A percentile compares a stretch with the other conserved stretches of the same genome.
phyloP scores from a whole-genome alignment of 2,888 invertebrate genomes.

The Drosophila cognata region DNA sequence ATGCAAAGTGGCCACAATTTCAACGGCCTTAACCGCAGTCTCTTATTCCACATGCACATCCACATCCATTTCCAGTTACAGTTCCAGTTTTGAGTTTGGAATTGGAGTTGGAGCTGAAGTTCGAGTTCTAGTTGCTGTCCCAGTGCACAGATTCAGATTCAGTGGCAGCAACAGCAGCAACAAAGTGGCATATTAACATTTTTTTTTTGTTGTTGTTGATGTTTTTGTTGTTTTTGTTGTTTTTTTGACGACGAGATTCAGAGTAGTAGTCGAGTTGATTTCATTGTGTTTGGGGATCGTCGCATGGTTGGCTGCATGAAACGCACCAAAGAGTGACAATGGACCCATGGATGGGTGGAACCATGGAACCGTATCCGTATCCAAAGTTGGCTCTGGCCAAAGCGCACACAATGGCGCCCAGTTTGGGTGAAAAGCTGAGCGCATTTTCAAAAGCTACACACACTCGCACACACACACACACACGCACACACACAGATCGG shows the following conservation, averaged over 20 bases:
- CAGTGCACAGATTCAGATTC: constrained; percentile 29
- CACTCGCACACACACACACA: constrained; percentile 3
- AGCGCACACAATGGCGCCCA: constrained; percentile 60
- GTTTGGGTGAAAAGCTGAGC: constrained; percentile 68
- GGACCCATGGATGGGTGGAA: constrained; percentile 53
- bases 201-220: constrained; percentile 1
- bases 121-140: constrained; percentile 23
- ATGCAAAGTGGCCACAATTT: constrained; percentile 45
- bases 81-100: not conserved
- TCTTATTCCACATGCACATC: not conserved
- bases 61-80: constrained; percentile 15
- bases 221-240: no score
- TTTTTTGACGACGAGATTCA: constrained; percentile 16
- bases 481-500: constrained; percentile 4
- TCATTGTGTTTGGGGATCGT: constrained; percentile 53
- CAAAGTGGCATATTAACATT: constrained; percentile 54
- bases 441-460: constrained; percentile 51
- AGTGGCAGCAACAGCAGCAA: constrained; percentile 17
- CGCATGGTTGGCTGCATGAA: constrained; percentile 68
- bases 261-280: constrained; percentile 30
- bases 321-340: constrained; percentile 70
- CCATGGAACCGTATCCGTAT: constrained; percentile 64
- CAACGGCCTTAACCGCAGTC: constrained; percentile 4
- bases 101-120: constrained; percentile 7
- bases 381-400: constrained; percentile 54